Percentiles rank a stretch among this genome's conserved stretches.
Conservation (phyloP, 2,888 invertebrate species). For the Cosmia trapezina region DNA sequence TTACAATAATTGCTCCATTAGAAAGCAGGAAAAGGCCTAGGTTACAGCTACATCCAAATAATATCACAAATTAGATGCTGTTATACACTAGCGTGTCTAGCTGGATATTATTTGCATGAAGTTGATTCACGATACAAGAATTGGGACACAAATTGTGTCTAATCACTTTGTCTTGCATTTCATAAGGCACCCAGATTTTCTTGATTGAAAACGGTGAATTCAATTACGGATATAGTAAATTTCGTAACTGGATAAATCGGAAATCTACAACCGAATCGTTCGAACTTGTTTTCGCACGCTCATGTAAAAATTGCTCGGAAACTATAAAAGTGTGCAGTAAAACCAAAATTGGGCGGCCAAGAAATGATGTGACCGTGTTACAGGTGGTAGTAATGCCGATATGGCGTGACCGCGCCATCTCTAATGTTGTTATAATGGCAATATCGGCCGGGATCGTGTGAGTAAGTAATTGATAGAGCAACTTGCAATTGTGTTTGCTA, state of each 20-base stretch:
- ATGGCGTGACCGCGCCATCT: slow-evolving; percentile 86
- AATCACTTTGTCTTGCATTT: slow-evolving; percentile 71
- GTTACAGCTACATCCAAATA: slow-evolving; percentile 46
- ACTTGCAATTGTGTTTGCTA: slow-evolving; percentile 80
- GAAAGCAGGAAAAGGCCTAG: slow-evolving; percentile 53
- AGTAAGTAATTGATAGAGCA: slow-evolving; percentile 88
- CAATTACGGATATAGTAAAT: slow-evolving; percentile 74
- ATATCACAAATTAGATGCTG: slow-evolving; percentile 65
- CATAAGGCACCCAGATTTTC: slow-evolving; percentile 70
- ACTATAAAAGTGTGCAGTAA: slow-evolving; percentile 79
- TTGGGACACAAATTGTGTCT: slow-evolving; percentile 68
- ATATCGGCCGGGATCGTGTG: slow-evolving; percentile 81
- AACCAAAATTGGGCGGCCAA: slow-evolving; percentile 85
- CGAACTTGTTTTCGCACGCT: slow-evolving; percentile 81
- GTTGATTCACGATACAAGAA: slow-evolving; percentile 67
- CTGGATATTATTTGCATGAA: slow-evolving; percentile 65
- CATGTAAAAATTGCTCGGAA: slow-evolving; percentile 76
- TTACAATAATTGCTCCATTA: slow-evolving; percentile 61
- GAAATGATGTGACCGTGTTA: slow-evolving; percentile 89
- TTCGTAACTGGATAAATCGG: slow-evolving; percentile 72
- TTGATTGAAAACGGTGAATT: slow-evolving; percentile 79
- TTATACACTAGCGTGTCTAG: slow-evolving; percentile 62
- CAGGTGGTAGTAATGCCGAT: slow-evolving; percentile 83
- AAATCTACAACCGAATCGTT: slow-evolving; percentile 72
- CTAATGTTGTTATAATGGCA: slow-evolving; percentile 88